Conservation (phyloP, 2,888 invertebrate species). For the Mythimna lalbum region DNA sequence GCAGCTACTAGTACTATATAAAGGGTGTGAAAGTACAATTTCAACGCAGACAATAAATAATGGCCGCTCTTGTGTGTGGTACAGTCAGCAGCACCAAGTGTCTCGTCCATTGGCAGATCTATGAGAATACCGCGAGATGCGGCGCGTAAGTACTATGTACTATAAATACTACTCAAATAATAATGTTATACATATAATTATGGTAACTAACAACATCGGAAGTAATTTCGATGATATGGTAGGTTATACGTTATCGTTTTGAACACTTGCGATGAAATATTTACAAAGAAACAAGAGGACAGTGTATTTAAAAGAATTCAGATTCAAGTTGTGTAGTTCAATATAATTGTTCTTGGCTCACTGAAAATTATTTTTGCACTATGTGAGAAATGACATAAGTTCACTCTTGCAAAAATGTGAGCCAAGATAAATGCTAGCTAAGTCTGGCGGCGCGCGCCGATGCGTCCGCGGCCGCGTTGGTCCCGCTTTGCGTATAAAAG, state of each 20-base stretch:
- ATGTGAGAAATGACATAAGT: conserved; percentile 40
- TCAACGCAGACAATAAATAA: neutral
- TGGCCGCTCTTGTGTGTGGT: neutral
- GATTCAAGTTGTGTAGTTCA: conserved; percentile 46
- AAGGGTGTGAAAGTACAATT: no score
- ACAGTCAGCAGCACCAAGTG: conserved; percentile 1
- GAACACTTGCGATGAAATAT: conserved; percentile 64
- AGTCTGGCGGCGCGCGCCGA: conserved; percentile 12
- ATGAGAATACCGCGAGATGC: conserved; percentile 67
- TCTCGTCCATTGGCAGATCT: conserved; percentile 74
- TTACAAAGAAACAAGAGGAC: conserved; percentile 57
- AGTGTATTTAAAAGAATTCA: conserved; percentile 53
- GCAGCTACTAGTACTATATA: no score
- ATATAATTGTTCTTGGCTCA: conserved; percentile 49
- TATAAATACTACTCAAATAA: conserved; percentile 57
- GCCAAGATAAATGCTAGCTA: conserved; percentile 58
- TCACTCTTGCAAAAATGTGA: conserved; percentile 49
- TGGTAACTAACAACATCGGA: conserved; percentile 67
- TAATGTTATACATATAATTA: conserved; percentile 56
- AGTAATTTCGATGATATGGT: conserved; percentile 66
- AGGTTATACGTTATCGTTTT: conserved; percentile 53
- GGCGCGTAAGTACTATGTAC: conserved; percentile 68
- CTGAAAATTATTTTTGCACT: conserved; percentile 39
- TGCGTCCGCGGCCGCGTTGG: conserved; percentile 70
- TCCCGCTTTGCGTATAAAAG: conserved; percentile 80